Evolutionary conservation across 2,888 invertebrate genomes (phyloP).

Genomic region (Druceiella hillmani): DNA sequence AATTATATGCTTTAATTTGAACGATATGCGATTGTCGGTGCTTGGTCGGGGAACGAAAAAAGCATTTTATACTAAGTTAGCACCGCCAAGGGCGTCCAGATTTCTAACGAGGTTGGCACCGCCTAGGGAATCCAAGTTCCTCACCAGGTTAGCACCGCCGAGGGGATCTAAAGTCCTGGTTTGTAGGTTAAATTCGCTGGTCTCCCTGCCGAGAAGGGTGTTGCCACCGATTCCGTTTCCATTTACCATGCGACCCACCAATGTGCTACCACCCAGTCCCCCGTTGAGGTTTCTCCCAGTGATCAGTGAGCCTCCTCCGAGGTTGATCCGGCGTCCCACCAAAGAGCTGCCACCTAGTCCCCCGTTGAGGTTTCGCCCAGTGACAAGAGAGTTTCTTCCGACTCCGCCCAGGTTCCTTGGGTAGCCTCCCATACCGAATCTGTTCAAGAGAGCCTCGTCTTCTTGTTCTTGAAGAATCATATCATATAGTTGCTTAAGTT

Average conservation of each 20-base stretch:
- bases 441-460: too few species aligned
- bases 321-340: slow-evolving; percentile 24
- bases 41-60: too few species aligned
- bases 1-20: too few species aligned
- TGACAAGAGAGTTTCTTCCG: too few species aligned
- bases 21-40: too few species aligned
- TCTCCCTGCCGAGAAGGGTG: slow-evolving; percentile 28
- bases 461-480: too few species aligned
- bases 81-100: slow-evolving; percentile 39
- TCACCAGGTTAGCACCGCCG: slow-evolving; percentile 43
- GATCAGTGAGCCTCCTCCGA: slow-evolving; percentile 27
- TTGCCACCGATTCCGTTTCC: slow-evolving; percentile 28
- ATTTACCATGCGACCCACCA: slow-evolving; percentile 18
- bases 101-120: slow-evolving; percentile 30
- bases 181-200: slow-evolving; percentile 40
- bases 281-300: slow-evolving; percentile 30
- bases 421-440: too few species aligned
- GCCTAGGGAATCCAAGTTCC: slow-evolving; percentile 44
- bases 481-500: too few species aligned
- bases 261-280: slow-evolving; percentile 13
- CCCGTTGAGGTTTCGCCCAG: not conserved
- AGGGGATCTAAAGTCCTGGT: slow-evolving; percentile 40
- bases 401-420: too few species aligned
- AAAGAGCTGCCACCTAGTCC: too few species aligned
- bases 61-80: slow-evolving; percentile 49